Evolutionary conservation across 1,140 invertebrate species (phyloP), one percentile per base, ranked within the genome.

Genomic region (Scaptomyza montana): DNA sequence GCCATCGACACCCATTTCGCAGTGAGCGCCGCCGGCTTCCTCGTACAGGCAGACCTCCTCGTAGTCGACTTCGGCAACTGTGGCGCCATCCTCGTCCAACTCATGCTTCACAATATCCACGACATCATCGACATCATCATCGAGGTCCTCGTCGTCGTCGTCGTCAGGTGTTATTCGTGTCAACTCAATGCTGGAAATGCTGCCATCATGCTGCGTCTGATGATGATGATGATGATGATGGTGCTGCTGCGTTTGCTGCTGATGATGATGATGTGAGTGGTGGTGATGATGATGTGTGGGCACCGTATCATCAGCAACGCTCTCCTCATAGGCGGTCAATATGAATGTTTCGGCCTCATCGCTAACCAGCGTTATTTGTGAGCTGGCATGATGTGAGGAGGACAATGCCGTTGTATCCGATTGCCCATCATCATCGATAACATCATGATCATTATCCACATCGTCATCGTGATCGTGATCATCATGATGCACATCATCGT

Each of bases 61-160:
- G 46, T 91, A 91, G 39, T 91, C 82, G 0, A 91, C 90, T 47
- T 91, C 90, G 2, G 84, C 72, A 0, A 72, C 90, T 3, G 82
- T 79, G 25, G 80, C 84, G 1, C 76, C 89, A 43, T 90, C 90
- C 55, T 91, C 90, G 54, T 91, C 90, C 62, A 91, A 51, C 47
- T 91, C 90, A 25, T 91, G 89, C 60, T 91, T 91, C 12, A 91
- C 90, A 56, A 91, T 91, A 28, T 91, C 89, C 6, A 86, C 78
- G 39, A 76, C 67, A 33, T 87, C 66, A 6, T 84, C 81, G n/a
- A 81, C 70, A 41, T 89, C 81, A 61, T 77, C 70, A 1, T 78
- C 77, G 36, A 70, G 72, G 13, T 82, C 84, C 8, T 89, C 82
- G 47, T 90, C 89, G 21, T 84, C 77, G 62, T 84, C 87, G 33